Evolutionary conservation across 2,888 invertebrate species (phyloP), one percentile per base, ranked within the genome.

Genomic region (Psococerastis gibbosa): DNA sequence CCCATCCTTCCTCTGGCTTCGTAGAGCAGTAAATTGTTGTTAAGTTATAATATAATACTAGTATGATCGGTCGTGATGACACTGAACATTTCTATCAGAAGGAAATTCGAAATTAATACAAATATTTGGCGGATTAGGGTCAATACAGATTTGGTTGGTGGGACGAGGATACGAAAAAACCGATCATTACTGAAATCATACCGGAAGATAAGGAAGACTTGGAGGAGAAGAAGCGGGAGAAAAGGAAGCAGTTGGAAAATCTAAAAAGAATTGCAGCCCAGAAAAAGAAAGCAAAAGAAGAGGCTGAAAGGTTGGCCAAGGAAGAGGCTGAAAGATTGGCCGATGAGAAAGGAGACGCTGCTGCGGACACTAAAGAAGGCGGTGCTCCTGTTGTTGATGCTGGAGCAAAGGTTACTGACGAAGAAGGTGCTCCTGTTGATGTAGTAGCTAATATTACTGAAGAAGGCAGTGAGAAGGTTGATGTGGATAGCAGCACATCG

Each of bases 121-220:
- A 32, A 38, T 43, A 34, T 41, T 31, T 35, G 17, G 33, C 47
- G 46, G 45, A 35, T 42, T 22, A 33, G 4, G 43, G 32, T 44
- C 45, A 44, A n/a, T 49, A 43, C 22, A 48, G 53, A 35, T 53
- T 49, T 48, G 56, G 55, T 22, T 56, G 56, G 56, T 53, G 54
- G 52, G 53, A 55, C 42, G 52, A 52, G 16, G 51, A 50, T 34
- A 46, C 49, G 6, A 48, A 49, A 13, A 45, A 47, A 41, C 44
- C 48, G 9, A 47, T 49, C 32, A 51, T 49, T 47, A 46, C 45
- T 35, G 43, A 46, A 22, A 45, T 45, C 17, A 42, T 44, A 13
- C 42, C 32, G 22, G 48, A 47, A 31, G 48, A 48, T 17, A 41
- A 45, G 15, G 50, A 51, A 18, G 47, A 48, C 42, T 13, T 46